These are phyloP conservation scores for Oscheius sp. DNA, from an alignment of 1,140 invertebrate genomes.

Conservation along the genomic window DNA sequence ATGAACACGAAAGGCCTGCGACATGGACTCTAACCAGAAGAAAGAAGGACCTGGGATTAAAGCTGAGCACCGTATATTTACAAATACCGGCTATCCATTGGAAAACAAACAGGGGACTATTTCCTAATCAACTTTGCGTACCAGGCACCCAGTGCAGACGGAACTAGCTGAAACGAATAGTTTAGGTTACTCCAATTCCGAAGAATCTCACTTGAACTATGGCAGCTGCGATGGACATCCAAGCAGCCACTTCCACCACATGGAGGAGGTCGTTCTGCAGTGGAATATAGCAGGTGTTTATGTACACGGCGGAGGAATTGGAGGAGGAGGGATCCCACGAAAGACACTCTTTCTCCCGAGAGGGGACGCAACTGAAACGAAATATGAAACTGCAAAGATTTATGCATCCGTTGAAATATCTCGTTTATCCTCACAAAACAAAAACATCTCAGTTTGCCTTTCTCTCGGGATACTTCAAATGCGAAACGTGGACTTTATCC, in stretches of 20 bases:
- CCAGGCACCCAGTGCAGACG: slow-evolving; percentile 51
- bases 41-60: too few relatives aligned
- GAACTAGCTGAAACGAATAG: slow-evolving; percentile 51
- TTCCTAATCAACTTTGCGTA: slow-evolving; percentile 56
- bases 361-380: slow-evolving; percentile 32
- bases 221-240: slow-evolving; percentile 51
- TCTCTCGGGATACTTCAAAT: background rate
- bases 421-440: background rate
- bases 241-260: slow-evolving; percentile 53
- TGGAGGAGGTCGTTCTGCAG: slow-evolving; percentile 50
- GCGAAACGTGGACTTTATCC: background rate
- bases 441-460: background rate
- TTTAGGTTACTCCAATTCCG: background rate
- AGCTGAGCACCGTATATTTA: slow-evolving; percentile 1
- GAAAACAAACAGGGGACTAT: slow-evolving; percentile 5
- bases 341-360: slow-evolving; percentile 27
- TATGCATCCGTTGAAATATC: background rate
- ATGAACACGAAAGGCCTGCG: too few relatives aligned
- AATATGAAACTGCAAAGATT: background rate
- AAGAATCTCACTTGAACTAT: slow-evolving; percentile 42
- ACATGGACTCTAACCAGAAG: too few relatives aligned
- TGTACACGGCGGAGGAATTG: slow-evolving; percentile 40
- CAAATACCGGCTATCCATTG: background rate
- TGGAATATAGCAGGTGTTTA: slow-evolving; percentile 55
- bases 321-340: slow-evolving; percentile 1